Evolutionary conservation across 2,888 invertebrate species (phyloP).

Genomic region (Altica lythri): DNA sequence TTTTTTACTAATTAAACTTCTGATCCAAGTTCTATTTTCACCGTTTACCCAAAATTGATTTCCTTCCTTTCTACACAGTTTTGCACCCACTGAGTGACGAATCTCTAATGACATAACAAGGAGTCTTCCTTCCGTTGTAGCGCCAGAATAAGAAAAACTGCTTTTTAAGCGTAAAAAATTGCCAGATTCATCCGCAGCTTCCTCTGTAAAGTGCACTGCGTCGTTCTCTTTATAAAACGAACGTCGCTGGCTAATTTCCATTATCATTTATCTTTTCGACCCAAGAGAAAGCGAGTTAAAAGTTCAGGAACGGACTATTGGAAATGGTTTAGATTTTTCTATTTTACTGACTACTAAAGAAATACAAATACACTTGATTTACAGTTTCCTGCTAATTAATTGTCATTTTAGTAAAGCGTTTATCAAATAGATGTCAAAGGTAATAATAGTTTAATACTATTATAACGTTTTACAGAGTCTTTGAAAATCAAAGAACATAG

Average conservation of each 20-base stretch:
- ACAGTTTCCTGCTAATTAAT: no score
- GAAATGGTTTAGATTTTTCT: conserved; percentile 7
- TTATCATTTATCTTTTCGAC: conserved; percentile 54
- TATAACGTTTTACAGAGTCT: no score
- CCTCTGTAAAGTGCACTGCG: conserved; percentile 48
- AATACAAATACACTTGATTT: no score
- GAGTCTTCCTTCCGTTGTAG: conserved; percentile 16
- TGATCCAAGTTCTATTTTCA: no score
- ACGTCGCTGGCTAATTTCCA: conserved; percentile 54
- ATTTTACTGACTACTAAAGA: no score
- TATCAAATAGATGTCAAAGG: no score
- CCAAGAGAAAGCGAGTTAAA: conserved; percentile 22
- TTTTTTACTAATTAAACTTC: no score
- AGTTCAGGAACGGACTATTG: conserved; percentile 29
- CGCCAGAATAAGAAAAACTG: conserved; percentile 36
- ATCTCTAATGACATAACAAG: conserved; percentile 15
- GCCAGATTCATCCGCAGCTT: conserved; percentile 32
- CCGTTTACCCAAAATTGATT: no score
- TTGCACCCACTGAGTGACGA: conserved; percentile 4
- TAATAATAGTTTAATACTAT: no score
- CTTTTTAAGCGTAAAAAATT: conserved; percentile 42
- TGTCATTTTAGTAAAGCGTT: no score
- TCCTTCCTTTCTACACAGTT: no score
- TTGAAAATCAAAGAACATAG: no score
- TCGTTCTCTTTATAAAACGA: conserved; percentile 49